phyloP scores from a whole-genome alignment of 2,113 vertebrate species.

The Ictalurus furcatus region DNA sequence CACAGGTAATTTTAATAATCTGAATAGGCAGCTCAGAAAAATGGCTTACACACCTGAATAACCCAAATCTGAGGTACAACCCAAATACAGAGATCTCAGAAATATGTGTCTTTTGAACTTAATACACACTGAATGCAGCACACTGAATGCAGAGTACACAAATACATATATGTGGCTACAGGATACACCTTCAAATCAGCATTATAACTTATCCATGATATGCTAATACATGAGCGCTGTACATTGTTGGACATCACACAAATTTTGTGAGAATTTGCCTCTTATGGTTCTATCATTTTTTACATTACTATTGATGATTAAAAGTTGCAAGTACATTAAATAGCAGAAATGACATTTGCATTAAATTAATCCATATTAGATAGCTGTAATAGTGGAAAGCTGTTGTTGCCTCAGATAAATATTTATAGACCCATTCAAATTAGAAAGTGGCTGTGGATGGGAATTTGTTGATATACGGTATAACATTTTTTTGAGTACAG shows the following conservation, averaged over 20 bases:
- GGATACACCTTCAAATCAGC: constrained; percentile 46
- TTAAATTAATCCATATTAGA: constrained; percentile 61
- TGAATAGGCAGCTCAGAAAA: neutral
- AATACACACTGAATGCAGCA: neutral
- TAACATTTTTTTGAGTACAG: constrained; percentile 9
- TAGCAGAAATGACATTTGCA: constrained; percentile 66
- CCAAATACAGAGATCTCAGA: neutral
- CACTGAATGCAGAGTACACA: constrained; percentile 34
- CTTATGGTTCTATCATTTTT: constrained; percentile 37
- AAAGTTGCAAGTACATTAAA: neutral
- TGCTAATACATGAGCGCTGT: constrained; percentile 42
- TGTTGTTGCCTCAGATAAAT: constrained; percentile 64
- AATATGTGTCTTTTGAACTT: neutral
- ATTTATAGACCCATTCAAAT: constrained; percentile 60
- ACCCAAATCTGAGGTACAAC: neutral
- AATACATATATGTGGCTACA: constrained; percentile 10
- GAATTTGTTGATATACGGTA: constrained; percentile 17
- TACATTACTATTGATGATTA: constrained; percentile 47
- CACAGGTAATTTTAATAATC: constrained; percentile 17
- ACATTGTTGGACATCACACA: neutral
- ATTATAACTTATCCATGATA: constrained; percentile 56
- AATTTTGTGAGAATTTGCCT: neutral
- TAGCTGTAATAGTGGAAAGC: constrained; percentile 41
- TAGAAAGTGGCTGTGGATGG: constrained; percentile 45
- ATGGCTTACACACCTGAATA: neutral